A percentile compares a stretch with the other conserved stretches of the same genome.
Conservation (phyloP, 2,888 invertebrate species). For the Eustalomyia histrio region DNA sequence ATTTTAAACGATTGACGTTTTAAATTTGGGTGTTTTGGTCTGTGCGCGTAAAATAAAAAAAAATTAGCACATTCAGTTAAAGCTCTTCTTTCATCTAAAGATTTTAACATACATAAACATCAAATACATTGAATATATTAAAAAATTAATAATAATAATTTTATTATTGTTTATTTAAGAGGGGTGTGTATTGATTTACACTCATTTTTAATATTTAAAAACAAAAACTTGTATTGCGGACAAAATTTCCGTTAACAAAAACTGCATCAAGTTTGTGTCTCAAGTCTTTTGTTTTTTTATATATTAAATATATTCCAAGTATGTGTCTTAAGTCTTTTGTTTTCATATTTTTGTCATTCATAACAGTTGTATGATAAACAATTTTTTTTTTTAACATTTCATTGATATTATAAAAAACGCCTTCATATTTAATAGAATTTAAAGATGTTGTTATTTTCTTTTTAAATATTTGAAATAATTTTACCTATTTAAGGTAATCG, state of each 20-base stretch:
- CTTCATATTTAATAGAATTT: constrained; percentile 22
- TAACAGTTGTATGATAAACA: no score
- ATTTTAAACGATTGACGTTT: constrained; percentile 36
- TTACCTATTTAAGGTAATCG: constrained; percentile 26
- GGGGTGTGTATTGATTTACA: neutral
- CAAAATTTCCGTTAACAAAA: neutral
- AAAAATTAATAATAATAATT: constrained; percentile 24
- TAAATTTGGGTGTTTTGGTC: neutral
- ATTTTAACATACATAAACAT: neutral
- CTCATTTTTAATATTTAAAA: neutral
- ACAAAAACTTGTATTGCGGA: neutral
- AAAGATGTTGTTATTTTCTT: neutral
- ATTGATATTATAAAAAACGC: constrained; percentile 21
- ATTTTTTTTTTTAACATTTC: neutral
- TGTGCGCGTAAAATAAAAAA: constrained; percentile 24
- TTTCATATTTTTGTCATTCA: neutral
- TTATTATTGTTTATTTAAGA: constrained; percentile 7
- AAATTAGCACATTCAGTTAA: neutral
- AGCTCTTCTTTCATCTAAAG: neutral
- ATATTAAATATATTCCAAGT: neutral
- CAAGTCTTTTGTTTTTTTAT: constrained; percentile 48
- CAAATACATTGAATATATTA: neutral
- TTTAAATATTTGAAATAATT: constrained; percentile 34
- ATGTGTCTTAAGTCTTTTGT: neutral
- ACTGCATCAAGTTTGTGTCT: constrained; percentile 34